A percentile compares a stretch with the other conserved stretches of the same genome.
phyloP scores from a whole-genome alignment of 2,113 vertebrate genomes.

The Typhlomys cinereus region DNA sequence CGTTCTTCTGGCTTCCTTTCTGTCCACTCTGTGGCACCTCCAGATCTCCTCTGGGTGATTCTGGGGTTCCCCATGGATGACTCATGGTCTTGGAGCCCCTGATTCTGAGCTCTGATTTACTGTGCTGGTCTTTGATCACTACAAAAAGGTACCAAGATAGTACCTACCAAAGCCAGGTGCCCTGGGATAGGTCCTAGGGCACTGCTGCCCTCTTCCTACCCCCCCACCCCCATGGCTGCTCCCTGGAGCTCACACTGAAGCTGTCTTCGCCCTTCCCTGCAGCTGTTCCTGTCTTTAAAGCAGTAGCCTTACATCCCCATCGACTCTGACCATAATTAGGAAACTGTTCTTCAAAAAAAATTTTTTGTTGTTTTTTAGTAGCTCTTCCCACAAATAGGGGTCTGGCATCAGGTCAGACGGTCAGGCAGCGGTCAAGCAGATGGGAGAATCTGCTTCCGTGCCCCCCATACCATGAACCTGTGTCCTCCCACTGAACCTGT shows the following conservation, averaged over 20 bases:
- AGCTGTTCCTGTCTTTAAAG: background rate
- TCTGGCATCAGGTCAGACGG: background rate
- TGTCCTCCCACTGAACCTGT: background rate
- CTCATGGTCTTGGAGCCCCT: background rate
- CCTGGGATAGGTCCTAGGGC: background rate
- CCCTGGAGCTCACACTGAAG: no score
- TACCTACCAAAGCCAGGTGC: background rate
- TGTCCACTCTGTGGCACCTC: no score
- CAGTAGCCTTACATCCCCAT: background rate
- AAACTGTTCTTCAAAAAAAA: constrained; percentile 30
- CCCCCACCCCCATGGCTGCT: background rate
- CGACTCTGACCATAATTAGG: background rate
- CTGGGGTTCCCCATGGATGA: background rate
- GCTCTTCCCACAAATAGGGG: background rate
- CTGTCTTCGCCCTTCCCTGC: no score
- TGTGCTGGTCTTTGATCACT: background rate
- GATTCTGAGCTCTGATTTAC: background rate
- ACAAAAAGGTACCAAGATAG: background rate
- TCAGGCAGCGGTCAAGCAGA: background rate
- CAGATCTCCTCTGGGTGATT: background rate
- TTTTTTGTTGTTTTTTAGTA: background rate
- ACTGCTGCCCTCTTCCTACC: background rate
- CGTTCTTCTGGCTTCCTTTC: background rate
- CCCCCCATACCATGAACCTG: background rate
- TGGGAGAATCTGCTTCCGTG: background rate